Evolutionary conservation across 2,888 invertebrate species (phyloP).

Genomic region (Fragum fragum): DNA sequence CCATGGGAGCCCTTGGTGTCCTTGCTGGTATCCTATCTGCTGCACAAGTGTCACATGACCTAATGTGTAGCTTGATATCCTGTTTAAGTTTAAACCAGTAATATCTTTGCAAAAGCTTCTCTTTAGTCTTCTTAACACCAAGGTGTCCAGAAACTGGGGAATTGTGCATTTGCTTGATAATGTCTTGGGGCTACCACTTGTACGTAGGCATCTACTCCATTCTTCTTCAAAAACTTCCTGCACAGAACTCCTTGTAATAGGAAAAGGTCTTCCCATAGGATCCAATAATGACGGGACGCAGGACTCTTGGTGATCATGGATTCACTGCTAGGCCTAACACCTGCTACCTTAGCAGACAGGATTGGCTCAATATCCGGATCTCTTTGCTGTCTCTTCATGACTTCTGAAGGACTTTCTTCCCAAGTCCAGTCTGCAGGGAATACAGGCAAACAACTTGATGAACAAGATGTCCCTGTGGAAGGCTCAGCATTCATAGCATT

Average conservation of each 20-base stretch:
- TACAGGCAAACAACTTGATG: not conserved
- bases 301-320: not conserved
- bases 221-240: not conserved
- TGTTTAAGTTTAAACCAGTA: constrained; percentile 21
- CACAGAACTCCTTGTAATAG: not conserved
- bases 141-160: not conserved
- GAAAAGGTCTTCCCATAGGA: not conserved
- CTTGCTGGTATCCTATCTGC: constrained; percentile 10
- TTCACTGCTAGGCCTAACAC: not conserved
- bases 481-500: not conserved
- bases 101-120: not conserved
- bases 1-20: constrained; percentile 27
- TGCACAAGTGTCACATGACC: not conserved
- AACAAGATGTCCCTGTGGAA: not conserved
- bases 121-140: constrained; percentile 7
- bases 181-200: not conserved
- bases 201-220: not conserved
- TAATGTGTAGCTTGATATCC: not conserved
- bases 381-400: not conserved
- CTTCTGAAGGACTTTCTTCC: not conserved
- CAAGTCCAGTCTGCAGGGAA: not conserved
- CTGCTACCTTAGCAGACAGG: not conserved
- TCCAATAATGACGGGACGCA: not conserved
- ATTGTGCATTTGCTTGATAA: not conserved
- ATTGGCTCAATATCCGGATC: not conserved